Conservation (phyloP, 2,113 vertebrate genomes). For the Emydura subglobosa region DNA sequence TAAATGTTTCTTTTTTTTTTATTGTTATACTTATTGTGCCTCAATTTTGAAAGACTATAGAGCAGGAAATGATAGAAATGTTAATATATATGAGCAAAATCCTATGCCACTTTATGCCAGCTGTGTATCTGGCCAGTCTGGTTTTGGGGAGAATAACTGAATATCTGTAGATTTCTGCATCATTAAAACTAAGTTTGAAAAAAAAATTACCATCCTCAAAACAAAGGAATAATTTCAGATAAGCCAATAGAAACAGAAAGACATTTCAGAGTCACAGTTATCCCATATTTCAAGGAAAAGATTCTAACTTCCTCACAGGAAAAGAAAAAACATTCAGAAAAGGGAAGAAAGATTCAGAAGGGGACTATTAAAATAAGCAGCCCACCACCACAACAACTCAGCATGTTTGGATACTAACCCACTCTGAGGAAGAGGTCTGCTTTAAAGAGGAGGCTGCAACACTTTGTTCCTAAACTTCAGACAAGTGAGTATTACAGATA, state of each 20-base stretch:
- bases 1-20: slow-evolving; percentile 34
- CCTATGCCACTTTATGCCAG: not conserved
- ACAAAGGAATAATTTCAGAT: not conserved
- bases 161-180: not conserved
- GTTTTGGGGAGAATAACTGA: not conserved
- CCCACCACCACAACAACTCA: not conserved
- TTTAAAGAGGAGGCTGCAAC: not conserved
- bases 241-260: not conserved
- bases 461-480: not conserved
- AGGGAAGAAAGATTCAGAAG: not conserved
- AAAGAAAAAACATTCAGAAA: not conserved
- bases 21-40: not conserved
- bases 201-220: not conserved
- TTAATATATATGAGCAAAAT: not conserved
- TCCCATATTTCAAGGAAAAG: not conserved
- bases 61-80: not conserved
- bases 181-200: not conserved
- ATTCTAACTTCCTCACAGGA: not conserved
- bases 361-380: not conserved
- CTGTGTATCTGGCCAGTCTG: not conserved
- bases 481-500: not conserved
- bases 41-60: not conserved
- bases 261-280: not conserved
- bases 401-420: not conserved
- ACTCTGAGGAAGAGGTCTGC: not conserved